Conservation (phyloP, 2,797 vertebrate species). For the Synanceia verrucosa region DNA sequence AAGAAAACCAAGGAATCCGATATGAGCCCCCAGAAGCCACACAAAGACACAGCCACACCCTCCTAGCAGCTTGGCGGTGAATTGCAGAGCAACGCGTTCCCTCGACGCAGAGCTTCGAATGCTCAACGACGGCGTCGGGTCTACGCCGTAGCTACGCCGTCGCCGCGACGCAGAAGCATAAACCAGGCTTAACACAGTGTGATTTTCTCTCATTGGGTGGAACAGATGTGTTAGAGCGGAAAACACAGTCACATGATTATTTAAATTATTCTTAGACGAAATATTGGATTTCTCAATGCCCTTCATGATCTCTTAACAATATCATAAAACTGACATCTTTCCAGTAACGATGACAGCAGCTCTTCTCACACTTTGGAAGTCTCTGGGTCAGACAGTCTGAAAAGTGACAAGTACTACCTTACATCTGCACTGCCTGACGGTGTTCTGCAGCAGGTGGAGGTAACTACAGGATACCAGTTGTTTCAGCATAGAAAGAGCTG, state of each 20-base stretch:
- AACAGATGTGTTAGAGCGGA: neutral
- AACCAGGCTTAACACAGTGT: too few relatives aligned
- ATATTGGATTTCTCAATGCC: neutral
- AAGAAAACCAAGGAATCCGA: too few relatives aligned
- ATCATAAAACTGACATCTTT: conserved; percentile 29
- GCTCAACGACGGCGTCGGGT: too few relatives aligned
- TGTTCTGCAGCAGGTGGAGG: conserved; percentile 89
- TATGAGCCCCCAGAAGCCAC: too few relatives aligned
- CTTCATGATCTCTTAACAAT: neutral
- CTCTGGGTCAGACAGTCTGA: conserved; percentile 77
- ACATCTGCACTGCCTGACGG: conserved; percentile 80
- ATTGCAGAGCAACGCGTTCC: too few relatives aligned
- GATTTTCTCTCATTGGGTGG: neutral
- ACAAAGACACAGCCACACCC: too few relatives aligned
- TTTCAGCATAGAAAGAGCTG: neutral
- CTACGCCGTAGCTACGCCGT: too few relatives aligned
- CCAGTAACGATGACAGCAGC: conserved; percentile 77
- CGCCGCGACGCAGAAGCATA: too few relatives aligned
- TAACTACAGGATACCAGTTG: conserved; percentile 58
- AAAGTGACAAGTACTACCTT: conserved; percentile 87
- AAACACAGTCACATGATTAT: neutral
- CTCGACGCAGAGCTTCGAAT: too few relatives aligned
- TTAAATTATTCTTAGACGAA: neutral
- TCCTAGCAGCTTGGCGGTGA: too few relatives aligned
- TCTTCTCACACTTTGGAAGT: conserved; percentile 78